Evolutionary conservation across 2,888 invertebrate species (phyloP), one percentile per base, ranked within the genome.

Genomic region (Frankliniella intonsa): DNA sequence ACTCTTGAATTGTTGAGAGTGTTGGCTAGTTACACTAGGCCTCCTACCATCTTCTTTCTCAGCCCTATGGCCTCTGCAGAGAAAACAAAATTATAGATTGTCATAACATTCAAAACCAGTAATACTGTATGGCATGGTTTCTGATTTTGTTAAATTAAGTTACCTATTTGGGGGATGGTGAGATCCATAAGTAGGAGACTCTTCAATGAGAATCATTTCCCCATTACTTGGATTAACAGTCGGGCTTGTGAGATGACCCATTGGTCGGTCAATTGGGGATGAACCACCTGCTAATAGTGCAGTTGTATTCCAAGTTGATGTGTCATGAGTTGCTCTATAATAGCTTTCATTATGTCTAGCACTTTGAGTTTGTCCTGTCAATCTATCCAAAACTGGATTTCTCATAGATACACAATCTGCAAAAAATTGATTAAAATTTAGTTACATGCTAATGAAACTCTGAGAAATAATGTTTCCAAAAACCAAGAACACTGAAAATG

Each of bases 301-400:
- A 90, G 85, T 93, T 92, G 79, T 92, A 93, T 88, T 90, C 90
- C 90, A 90, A 1, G 90, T 90, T 25, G 69, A 76, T 76, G 69
- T 76, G 25, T 76, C 69, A 76, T 76, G 69, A 12, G 69, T 76
- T 86, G 95, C 96, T 90, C 95, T 93, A 86, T 95, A 97, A 87
- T 97, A 97, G 86, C 97, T 97, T 87, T 97, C 97, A 86, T 97
- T 97, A 83, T 97, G 90, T 83, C 97, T 87, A 82, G 87, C 88
- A 86, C 90, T 91, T 86, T 90, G 90, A 50, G 88, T 88, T 85
- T 92, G 91, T 84, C 94, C 94, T 81, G 95, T 96, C 86, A 97
- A 89, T 86, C 96, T 90, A 87, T 97, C 97, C 86, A 97, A 92
- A 83, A 97, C 96, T 84, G 97, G 96, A 88, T 97, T 97, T 93